phyloP scores from a whole-genome alignment of 2,888 invertebrate species.

The Escarpia spicata region DNA sequence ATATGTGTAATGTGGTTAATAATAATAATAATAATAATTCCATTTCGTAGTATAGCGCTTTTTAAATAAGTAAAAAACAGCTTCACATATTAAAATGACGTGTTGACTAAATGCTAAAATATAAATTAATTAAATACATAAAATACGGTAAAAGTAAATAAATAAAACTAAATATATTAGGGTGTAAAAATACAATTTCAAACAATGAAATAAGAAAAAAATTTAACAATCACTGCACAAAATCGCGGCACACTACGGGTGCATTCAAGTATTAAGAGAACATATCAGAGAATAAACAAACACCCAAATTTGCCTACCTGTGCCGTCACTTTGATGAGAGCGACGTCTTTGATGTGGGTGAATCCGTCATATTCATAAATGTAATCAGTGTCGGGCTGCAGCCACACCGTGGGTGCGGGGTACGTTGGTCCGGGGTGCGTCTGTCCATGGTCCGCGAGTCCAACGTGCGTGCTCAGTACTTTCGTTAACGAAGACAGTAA shows the following conservation, averaged over 20 bases:
- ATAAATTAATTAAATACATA: too few relatives aligned
- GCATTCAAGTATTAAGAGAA: neutral
- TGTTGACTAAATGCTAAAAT: too few relatives aligned
- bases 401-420: neutral
- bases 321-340: neutral
- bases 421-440: too few relatives aligned
- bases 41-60: too few relatives aligned
- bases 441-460: neutral
- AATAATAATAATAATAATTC: too few relatives aligned
- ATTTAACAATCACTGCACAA: neutral
- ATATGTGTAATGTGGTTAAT: too few relatives aligned
- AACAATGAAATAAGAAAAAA: too few relatives aligned
- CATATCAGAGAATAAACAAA: neutral
- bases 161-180: too few relatives aligned
- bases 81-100: too few relatives aligned
- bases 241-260: neutral
- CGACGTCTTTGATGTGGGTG: neutral
- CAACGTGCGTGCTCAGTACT: neutral
- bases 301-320: neutral
- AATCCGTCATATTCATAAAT: neutral
- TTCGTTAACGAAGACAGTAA: neutral
- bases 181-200: too few relatives aligned
- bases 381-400: neutral
- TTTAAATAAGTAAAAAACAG: too few relatives aligned
- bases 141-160: too few relatives aligned